Conservation (phyloP, 2,797 vertebrate genomes). For the Gymnoscopelus microlampas region DNA sequence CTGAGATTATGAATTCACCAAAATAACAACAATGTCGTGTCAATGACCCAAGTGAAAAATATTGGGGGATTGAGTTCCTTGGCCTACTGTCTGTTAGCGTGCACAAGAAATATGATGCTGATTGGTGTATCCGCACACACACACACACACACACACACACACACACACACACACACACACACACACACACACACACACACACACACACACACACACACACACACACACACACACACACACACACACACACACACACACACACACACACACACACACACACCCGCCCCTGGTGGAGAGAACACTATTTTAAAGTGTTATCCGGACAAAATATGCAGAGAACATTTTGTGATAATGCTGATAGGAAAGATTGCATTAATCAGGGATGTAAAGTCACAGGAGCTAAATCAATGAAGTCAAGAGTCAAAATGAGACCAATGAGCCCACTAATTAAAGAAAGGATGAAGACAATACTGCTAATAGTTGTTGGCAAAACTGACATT, state of each 20-base stretch:
- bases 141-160: slow-evolving; percentile 9
- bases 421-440: too few species aligned
- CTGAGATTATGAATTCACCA: too few species aligned
- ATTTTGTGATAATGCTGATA: not conserved
- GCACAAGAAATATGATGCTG: not conserved
- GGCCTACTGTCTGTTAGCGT: too few species aligned
- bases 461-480: slow-evolving; percentile 1
- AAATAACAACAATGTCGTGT: too few species aligned
- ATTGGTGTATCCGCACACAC: not conserved
- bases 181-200: slow-evolving; percentile 9
- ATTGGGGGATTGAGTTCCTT: too few species aligned
- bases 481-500: not conserved
- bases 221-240: slow-evolving; percentile 1
- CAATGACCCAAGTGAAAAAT: too few species aligned
- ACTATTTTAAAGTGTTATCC: too few species aligned
- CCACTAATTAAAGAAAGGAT: too few species aligned
- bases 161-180: not conserved
- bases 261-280: slow-evolving; percentile 1
- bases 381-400: too few species aligned
- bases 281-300: too few species aligned
- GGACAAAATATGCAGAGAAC: not conserved
- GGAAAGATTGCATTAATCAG: not conserved
- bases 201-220: slow-evolving; percentile 2
- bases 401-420: too few species aligned
- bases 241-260: slow-evolving; percentile 1